Conservation (phyloP, 2,888 invertebrate species). For the Galerucella pusilla region DNA sequence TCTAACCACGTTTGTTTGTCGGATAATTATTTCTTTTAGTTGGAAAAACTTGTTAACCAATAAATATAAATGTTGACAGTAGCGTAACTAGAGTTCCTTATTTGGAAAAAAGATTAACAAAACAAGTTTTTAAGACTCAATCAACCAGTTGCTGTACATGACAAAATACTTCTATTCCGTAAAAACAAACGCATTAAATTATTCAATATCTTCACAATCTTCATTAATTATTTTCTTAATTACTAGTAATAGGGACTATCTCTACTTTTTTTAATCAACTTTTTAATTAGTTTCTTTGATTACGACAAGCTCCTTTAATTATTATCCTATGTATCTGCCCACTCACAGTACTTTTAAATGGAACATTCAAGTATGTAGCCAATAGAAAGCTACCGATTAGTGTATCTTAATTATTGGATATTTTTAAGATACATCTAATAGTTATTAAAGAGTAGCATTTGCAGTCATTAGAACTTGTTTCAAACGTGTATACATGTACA, state of each 20-base stretch:
- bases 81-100: background rate
- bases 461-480: background rate
- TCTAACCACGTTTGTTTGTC: background rate
- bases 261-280: background rate
- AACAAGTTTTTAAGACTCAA: background rate
- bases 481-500: background rate
- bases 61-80: background rate
- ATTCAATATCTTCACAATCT: background rate
- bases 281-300: slow-evolving; percentile 1
- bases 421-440: background rate
- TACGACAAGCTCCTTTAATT: background rate
- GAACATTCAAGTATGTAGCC: background rate
- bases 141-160: no score
- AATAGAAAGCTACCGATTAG: background rate
- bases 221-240: background rate
- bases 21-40: background rate
- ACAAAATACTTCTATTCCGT: no score
- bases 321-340: background rate
- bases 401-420: background rate
- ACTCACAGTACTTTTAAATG: background rate
- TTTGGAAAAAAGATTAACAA: background rate
- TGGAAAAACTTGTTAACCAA: background rate
- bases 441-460: background rate
- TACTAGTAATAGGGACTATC: background rate
- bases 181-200: background rate